Evolutionary conservation across 2,113 vertebrate genomes (phyloP), one percentile per base, ranked within the genome.

Genomic region (Nesospiza acunhae): DNA sequence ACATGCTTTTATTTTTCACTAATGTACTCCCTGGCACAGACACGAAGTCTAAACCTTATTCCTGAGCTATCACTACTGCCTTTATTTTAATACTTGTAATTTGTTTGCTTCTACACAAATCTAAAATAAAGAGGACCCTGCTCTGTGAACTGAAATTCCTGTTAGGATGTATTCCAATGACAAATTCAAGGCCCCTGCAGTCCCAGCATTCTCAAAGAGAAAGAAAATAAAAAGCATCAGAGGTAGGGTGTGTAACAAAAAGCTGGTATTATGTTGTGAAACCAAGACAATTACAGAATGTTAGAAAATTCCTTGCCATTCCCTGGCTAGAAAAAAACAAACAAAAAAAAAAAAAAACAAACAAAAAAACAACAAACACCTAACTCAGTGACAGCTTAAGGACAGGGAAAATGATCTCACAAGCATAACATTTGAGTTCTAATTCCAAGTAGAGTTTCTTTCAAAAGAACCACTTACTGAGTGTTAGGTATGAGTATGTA

Each of bases 1-100:
- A 97, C 97, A 97, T 95, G 96, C 93, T 97, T 97, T 92, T 97
- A 95, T 97, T 98, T 98, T 97, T 97, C 87, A 97, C 95, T 95
- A 97, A 98, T 97, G 98, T 94, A 97, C 95, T 97, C 94, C 11
- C 90, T 97, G 97, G 97, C 96, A 97, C 62, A 95, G 92, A 79
- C 63, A 70, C 74, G 49, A 52, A 73, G 56, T 49, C 95, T 94
- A 94, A 97, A 96, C 96, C 92, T 97, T 90, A 83, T 41, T 96
- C 84, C 93, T 93, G 66, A 96, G 80, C 92, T 94, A 90, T 76
- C 68, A 67, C 84, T 93, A 39, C 46, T 70, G 76, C 47, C 21
- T 94, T 97, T 96, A 97, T 96, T 96, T 96, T 92, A 97, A 97
- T 63, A 94, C 67, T 96, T 97, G 87, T 56, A 93, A 97, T 96